phyloP scores from a whole-genome alignment of 2,888 invertebrate species.

The Caenorhabditis macrosperma region DNA sequence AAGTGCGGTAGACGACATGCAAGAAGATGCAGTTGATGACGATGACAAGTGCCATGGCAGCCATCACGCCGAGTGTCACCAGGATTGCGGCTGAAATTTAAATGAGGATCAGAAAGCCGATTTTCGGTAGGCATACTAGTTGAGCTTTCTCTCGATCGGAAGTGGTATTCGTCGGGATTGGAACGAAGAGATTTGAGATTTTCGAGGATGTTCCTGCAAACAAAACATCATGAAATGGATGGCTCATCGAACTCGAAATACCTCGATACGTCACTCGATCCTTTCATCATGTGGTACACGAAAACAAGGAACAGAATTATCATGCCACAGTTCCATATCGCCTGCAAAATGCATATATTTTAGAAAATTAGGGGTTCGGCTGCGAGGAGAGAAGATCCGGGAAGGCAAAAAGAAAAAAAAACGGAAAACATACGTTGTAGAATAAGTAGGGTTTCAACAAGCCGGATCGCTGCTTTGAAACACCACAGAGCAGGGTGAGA shows the following conservation, averaged over 20 bases:
- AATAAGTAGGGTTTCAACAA: constrained; percentile 68
- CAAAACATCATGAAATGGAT: neutral
- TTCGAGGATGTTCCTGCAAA: constrained; percentile 55
- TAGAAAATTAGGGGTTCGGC: constrained; percentile 4
- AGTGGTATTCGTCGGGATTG: constrained; percentile 48
- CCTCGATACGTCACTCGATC: constrained; percentile 52
- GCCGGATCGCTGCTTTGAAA: constrained; percentile 63
- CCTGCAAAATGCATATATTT: constrained; percentile 40
- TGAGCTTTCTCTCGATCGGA: constrained; percentile 31
- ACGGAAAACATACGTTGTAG: constrained; percentile 60
- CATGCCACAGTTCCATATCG: constrained; percentile 62
- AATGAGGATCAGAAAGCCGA: neutral
- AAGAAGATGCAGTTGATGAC: constrained; percentile 65
- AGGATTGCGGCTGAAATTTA: constrained; percentile 82
- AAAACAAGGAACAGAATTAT: constrained; percentile 58
- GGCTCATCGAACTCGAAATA: neutral
- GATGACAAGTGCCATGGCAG: constrained; percentile 87
- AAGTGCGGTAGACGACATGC: constrained; percentile 67
- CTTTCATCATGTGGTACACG: constrained; percentile 59
- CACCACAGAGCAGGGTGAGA: constrained; percentile 62
- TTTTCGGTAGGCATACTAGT: constrained; percentile 23
- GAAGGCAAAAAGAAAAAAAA: neutral
- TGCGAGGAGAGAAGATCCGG: neutral
- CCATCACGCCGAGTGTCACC: constrained; percentile 88
- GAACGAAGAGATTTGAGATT: constrained; percentile 38